Base-by-base conservation (phyloP, 2,113 vertebrate species). In the Sakesphorus luctuosus region DNA sequence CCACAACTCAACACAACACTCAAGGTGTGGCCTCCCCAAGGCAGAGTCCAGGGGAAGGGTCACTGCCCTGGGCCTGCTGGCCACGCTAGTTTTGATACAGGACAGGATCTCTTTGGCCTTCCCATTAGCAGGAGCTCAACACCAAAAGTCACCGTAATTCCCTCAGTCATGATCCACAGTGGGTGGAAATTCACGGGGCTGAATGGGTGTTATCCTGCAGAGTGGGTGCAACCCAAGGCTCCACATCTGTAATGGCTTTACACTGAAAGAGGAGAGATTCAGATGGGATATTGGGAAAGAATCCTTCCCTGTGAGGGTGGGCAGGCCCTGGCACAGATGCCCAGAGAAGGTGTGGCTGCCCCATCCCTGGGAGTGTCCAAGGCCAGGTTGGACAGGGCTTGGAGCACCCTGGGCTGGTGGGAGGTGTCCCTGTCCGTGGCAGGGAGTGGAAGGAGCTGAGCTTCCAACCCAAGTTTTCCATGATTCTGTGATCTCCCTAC, bases 221-320 rank as follows among this genome's bases (percentile, higher is more conserved):
- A 63, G 14, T 18, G 43, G 61, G 31, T 17, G 25, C 17, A n/a
- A 1, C 5, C 6, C 49, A 55, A 33, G n/a, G 43, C 35, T 55
- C 20, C 1, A 2, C 35, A 13, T 10, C 31, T 49, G 43, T 24
- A 6, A 28, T 19, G 56, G 43, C 7, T 68, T 47, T 46, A 40
- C 40, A 11, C 9, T 43, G 25, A 5, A 56, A 90, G 14, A 62
- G 11, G 55, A 76, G 47, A 63, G 25, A 28, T 11, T 28, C 19
- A 31, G 9, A 16, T 44, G 13, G 18, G 66, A 43, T 18, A 7
- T 9, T 13, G 8, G 53, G 65, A 1, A 40, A 35, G 29, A 69
- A 49, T 26, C 10, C 0, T 1, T 58, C 5, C 7, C 29, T 69
- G 35, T 0, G 8, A 71, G n/a, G 40, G 40, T 66, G 50, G n/a